Percentiles rank a stretch among this genome's conserved stretches.
phyloP scores from a whole-genome alignment of 2,888 invertebrate species.

The Plebejus argus region DNA sequence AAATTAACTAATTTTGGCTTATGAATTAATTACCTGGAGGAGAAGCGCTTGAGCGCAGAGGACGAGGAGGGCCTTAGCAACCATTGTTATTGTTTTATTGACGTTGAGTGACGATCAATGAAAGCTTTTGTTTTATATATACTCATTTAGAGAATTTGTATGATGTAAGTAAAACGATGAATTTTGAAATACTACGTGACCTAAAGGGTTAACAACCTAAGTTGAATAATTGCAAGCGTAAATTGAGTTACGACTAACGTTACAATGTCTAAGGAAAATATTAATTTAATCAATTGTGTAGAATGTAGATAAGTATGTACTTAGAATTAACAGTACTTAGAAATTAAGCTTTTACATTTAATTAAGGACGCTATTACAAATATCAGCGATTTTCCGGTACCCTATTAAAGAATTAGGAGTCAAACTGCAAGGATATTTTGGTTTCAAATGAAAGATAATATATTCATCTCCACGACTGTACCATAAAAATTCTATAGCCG shows the following conservation, averaged over 20 bases:
- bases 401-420: too few species aligned
- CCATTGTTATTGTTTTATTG: constrained; percentile 43
- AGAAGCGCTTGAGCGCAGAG: constrained; percentile 51
- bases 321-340: too few species aligned
- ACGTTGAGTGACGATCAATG: background rate
- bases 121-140: constrained; percentile 1
- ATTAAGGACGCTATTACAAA: too few species aligned
- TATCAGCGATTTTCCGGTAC: too few species aligned
- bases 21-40: constrained; percentile 32
- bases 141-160: background rate
- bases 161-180: background rate
- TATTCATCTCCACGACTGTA: too few species aligned
- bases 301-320: too few species aligned
- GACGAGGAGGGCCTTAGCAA: constrained; percentile 48
- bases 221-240: background rate
- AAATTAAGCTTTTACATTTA: too few species aligned
- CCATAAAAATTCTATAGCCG: too few species aligned
- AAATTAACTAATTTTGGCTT: background rate
- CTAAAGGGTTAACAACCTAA: background rate
- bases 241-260: background rate
- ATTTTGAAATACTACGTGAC: constrained; percentile 8
- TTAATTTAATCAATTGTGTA: too few species aligned
- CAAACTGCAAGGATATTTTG: too few species aligned
- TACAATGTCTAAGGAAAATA: background rate
- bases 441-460: too few species aligned